Evolutionary conservation across 2,797 vertebrate species (phyloP).

Genomic region (Amniataba percoides): DNA sequence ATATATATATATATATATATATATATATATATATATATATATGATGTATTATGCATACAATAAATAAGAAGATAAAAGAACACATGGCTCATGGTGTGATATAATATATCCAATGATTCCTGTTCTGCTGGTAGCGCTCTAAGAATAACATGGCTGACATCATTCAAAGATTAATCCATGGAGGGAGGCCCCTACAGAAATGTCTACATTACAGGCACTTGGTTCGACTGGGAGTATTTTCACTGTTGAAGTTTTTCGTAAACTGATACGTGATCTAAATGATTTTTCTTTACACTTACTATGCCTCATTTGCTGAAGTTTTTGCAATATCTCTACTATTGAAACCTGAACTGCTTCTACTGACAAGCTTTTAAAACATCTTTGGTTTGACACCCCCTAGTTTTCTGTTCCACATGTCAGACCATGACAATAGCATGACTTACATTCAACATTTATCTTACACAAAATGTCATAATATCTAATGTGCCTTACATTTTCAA

Average conservation of each 20-base stretch:
- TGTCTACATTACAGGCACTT: constrained; percentile 74
- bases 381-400: constrained; percentile 60
- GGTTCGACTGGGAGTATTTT: constrained; percentile 51
- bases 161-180: constrained; percentile 56
- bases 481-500: constrained; percentile 72
- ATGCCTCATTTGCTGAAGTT: constrained; percentile 10
- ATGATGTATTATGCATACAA: constrained; percentile 48
- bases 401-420: constrained; percentile 26
- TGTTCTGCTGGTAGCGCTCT: constrained; percentile 59
- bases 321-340: constrained; percentile 2
- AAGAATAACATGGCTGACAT: constrained; percentile 72
- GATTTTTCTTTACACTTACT: constrained; percentile 4
- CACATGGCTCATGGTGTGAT: constrained; percentile 60
- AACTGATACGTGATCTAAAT: constrained; percentile 7
- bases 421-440: constrained; percentile 33
- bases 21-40: constrained; percentile 1
- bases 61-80: constrained; percentile 70
- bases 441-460: constrained; percentile 62
- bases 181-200: constrained; percentile 57
- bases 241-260: constrained; percentile 3
- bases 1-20: constrained; percentile 13
- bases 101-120: constrained; percentile 54
- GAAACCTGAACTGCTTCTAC: constrained; percentile 49
- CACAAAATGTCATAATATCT: constrained; percentile 48
- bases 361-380: constrained; percentile 39